Evolutionary conservation across 2,888 invertebrate genomes (phyloP).

Genomic region (Nebria brevicollis): DNA sequence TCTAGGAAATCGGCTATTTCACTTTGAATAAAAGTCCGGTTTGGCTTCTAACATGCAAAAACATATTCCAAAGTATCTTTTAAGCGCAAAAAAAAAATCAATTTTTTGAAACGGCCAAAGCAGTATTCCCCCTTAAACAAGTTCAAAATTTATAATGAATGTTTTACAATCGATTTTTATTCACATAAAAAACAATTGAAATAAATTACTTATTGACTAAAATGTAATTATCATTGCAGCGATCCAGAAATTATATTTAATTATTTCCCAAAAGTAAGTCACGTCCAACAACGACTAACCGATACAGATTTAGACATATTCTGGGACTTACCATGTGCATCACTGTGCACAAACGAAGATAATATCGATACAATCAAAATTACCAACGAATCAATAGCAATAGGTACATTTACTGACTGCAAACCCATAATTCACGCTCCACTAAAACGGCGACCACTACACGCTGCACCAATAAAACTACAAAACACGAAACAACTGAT

Average conservation of each 20-base stretch:
- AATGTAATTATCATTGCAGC: constrained; percentile 51
- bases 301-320: constrained; percentile 50
- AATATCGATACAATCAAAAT: constrained; percentile 19
- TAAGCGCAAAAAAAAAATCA: no score
- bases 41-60: no score
- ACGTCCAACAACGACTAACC: constrained; percentile 68
- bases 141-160: no score
- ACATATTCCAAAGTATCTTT: no score
- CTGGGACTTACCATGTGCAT: constrained; percentile 58
- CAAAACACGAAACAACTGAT: constrained; percentile 60
- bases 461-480: constrained; percentile 51
- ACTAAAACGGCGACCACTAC: constrained; percentile 1
- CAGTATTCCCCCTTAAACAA: no score
- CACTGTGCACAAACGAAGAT: constrained; percentile 50
- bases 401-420: constrained; percentile 39
- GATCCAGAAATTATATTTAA: constrained; percentile 61
- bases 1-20: no score
- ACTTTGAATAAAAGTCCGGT: no score
- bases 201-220: no score
- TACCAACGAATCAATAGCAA: constrained; percentile 46
- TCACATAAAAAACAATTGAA: no score
- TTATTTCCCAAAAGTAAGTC: constrained; percentile 72
- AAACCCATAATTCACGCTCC: constrained; percentile 30
- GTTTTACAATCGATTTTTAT: no score
- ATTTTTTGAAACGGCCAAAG: no score